Conservation (phyloP, 2,888 invertebrate genomes). For the Eremobia ochroleuca region DNA sequence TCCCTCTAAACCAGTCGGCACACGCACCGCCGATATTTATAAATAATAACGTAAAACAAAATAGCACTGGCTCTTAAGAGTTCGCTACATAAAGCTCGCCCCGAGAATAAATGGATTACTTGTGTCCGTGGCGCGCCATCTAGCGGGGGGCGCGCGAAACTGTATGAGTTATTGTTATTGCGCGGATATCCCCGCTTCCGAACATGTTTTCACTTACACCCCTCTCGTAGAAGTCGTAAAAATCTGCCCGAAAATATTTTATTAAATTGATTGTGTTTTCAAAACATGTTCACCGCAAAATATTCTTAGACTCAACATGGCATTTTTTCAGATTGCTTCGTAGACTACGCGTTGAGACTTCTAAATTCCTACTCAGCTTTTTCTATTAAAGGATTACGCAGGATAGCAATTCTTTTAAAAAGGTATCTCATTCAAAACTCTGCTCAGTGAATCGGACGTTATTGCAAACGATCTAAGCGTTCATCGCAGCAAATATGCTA, state of each 20-base stretch:
- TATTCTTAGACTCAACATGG: conserved; percentile 54
- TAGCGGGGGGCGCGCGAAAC: conserved; percentile 87
- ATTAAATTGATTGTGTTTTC: conserved; percentile 84
- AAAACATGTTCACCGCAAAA: conserved; percentile 73
- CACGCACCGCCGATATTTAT: conserved; percentile 85
- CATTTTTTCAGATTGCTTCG: conserved; percentile 56
- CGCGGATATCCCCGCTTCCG: conserved; percentile 88
- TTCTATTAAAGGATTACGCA: conserved; percentile 29
- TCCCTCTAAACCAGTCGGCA: conserved; percentile 70
- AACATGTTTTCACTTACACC: conserved; percentile 90
- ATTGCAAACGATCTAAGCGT: conserved; percentile 18
- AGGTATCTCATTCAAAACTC: conserved; percentile 23
- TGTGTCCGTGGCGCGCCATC: conserved; percentile 89
- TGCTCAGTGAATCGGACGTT: conserved; percentile 28
- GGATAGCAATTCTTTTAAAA: conserved; percentile 34
- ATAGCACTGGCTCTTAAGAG: conserved; percentile 85
- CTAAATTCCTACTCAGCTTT: conserved; percentile 50
- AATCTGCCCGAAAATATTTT: conserved; percentile 85
- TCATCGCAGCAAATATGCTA: conserved; percentile 3
- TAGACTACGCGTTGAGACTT: conserved; percentile 51
- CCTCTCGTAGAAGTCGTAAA: conserved; percentile 88
- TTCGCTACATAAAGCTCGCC: conserved; percentile 89
- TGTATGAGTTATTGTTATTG: conserved; percentile 90
- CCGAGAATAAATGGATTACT: conserved; percentile 91
- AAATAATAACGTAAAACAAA: conserved; percentile 90